These are phyloP conservation scores for Xenentodon cancila DNA, from an alignment of 2,797 vertebrate genomes.

Conservation along the genomic window DNA sequence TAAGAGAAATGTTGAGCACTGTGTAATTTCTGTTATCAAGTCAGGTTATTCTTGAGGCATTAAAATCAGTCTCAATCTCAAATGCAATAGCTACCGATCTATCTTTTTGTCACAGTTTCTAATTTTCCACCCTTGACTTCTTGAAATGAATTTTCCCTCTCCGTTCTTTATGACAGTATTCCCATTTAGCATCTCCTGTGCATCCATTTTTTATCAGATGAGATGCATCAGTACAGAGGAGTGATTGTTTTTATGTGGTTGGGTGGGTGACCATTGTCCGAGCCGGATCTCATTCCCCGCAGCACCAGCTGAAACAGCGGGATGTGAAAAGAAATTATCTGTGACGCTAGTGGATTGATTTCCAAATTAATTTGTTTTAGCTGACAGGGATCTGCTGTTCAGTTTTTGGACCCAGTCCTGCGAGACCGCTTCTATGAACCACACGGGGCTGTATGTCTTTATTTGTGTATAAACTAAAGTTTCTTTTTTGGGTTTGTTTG, in stretches of 20 bases:
- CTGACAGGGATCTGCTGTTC: constrained; percentile 23
- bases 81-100: neutral
- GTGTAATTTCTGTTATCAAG: too few relatives aligned
- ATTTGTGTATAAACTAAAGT: too few relatives aligned
- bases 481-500: too few relatives aligned
- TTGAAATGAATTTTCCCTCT: constrained; percentile 31
- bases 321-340: constrained; percentile 43
- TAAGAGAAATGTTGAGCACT: neutral
- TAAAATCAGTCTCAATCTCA: constrained; percentile 19
- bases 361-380: constrained; percentile 47
- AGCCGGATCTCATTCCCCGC: constrained; percentile 45
- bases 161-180: constrained; percentile 25
- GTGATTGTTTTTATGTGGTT: constrained; percentile 64
- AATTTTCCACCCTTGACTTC: constrained; percentile 36
- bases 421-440: neutral
- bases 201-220: constrained; percentile 50
- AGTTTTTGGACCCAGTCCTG: neutral
- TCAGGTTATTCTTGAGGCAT: constrained; percentile 18
- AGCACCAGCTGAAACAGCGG: constrained; percentile 35
- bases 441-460: too few relatives aligned
- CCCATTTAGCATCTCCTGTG: constrained; percentile 20
- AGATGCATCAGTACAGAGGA: constrained; percentile 50
- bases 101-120: constrained; percentile 32
- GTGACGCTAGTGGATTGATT: constrained; percentile 30
- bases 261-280: constrained; percentile 48